Evolutionary conservation across 2,888 invertebrate species (phyloP).

Genomic region (Lithosia quadra): DNA sequence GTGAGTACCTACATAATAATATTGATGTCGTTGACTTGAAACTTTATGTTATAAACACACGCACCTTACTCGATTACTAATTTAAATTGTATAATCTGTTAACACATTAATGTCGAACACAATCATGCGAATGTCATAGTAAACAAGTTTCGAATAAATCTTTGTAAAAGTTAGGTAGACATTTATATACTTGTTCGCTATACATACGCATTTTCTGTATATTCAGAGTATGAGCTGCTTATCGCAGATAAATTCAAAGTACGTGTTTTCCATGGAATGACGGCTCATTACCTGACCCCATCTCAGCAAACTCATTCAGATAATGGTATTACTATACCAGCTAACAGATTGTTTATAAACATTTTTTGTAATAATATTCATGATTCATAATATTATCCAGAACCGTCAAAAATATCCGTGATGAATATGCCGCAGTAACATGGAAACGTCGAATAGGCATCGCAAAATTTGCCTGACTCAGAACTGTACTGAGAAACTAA

Average conservation of each 20-base stretch:
- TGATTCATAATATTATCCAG: background rate
- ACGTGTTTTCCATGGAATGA: background rate
- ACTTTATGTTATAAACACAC: no score
- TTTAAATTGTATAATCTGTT: no score
- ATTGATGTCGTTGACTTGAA: no score
- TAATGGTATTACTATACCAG: background rate
- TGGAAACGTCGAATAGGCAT: background rate
- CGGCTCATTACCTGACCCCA: background rate
- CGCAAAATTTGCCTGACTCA: background rate
- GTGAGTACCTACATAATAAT: no score
- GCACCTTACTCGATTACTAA: no score
- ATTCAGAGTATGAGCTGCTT: background rate
- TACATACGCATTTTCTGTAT: no score
- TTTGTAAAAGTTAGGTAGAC: no score
- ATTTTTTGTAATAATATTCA: background rate
- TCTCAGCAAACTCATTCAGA: background rate
- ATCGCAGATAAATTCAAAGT: background rate
- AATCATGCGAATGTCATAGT: no score
- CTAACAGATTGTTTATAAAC: background rate
- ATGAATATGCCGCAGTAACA: background rate
- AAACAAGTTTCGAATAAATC: no score
- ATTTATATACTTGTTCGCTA: no score
- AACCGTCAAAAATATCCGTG: background rate
- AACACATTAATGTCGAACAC: no score
- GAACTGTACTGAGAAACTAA: constrained; percentile 1